phyloP scores from a whole-genome alignment of 1,140 invertebrate genomes.

The Drosophila erecta region DNA sequence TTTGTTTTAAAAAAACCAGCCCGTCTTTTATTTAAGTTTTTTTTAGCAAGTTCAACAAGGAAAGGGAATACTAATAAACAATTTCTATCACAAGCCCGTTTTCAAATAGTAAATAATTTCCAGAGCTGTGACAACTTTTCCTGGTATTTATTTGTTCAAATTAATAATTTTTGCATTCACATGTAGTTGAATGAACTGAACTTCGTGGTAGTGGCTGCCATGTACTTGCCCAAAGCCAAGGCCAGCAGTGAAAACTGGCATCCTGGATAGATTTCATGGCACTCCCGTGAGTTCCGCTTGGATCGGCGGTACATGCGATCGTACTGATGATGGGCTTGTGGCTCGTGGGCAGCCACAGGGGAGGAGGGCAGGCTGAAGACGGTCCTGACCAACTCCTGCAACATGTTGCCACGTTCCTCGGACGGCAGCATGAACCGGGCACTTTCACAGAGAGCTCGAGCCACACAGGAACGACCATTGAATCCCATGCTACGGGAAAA shows the following conservation, averaged over 20 bases:
- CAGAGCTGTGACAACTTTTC: not conserved
- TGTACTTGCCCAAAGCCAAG: slow-evolving; percentile 89
- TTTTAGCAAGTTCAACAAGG: not conserved
- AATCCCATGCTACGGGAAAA: slow-evolving; percentile 88
- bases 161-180: slow-evolving; percentile 23
- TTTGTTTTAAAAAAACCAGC: slow-evolving; percentile 82
- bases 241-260: slow-evolving; percentile 90
- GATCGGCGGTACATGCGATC: slow-evolving; percentile 68
- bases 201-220: slow-evolving; percentile 64
- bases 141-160: slow-evolving; percentile 7
- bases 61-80: too few relatives aligned
- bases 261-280: slow-evolving; percentile 86
- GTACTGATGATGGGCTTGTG: slow-evolving; percentile 63
- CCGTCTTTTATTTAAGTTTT: not conserved
- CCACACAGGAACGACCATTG: slow-evolving; percentile 88
- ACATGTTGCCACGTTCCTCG: slow-evolving; percentile 86
- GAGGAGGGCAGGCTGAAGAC: slow-evolving; percentile 81
- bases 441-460: slow-evolving; percentile 89
- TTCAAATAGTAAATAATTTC: too few relatives aligned
- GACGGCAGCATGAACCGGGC: slow-evolving; percentile 86
- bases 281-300: slow-evolving; percentile 83
- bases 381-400: slow-evolving; percentile 90
- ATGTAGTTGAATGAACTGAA: slow-evolving; percentile 62
- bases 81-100: too few relatives aligned
- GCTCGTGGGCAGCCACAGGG: slow-evolving; percentile 53